A percentile compares a stretch with the other conserved stretches of the same genome.
Evolutionary conservation across 2,797 vertebrate genomes (phyloP).

Genomic region (Hypotaenidia philippensis): DNA sequence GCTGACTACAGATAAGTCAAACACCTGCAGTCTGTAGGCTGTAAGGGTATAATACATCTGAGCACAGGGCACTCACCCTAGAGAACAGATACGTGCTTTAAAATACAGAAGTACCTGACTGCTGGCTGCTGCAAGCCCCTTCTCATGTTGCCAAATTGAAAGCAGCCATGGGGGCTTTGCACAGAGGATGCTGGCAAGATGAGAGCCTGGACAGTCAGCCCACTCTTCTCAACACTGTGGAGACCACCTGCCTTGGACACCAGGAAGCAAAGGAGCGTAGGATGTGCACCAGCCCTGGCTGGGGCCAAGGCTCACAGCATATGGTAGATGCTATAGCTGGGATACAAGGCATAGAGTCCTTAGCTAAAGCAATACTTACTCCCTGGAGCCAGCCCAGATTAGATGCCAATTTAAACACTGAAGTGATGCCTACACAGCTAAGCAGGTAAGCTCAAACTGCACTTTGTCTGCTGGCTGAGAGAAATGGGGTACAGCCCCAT

Average conservation of each 20-base stretch:
- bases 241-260: not conserved
- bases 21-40: rapidly evolving
- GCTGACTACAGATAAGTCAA: not conserved
- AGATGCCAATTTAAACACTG: not conserved
- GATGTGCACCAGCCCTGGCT: rapidly evolving
- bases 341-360: rapidly evolving
- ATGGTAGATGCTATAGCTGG: rapidly evolving
- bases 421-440: not conserved
- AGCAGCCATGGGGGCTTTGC: not conserved
- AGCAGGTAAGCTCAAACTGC: not conserved
- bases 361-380: not conserved
- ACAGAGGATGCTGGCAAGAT: not conserved
- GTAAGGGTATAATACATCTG: not conserved
- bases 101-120: not conserved
- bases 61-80: not conserved
- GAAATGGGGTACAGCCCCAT: not conserved
- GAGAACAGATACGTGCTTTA: not conserved
- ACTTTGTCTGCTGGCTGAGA: not conserved
- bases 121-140: not conserved
- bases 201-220: not conserved
- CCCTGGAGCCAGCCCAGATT: not conserved
- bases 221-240: rapidly evolving
- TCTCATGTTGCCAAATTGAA: not conserved
- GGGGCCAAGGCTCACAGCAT: not conserved
- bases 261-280: rapidly evolving